Evolutionary conservation across 1,140 invertebrate genomes (phyloP), one percentile per base, ranked within the genome.

Genomic region (Pogonomyrmex barbatus): DNA sequence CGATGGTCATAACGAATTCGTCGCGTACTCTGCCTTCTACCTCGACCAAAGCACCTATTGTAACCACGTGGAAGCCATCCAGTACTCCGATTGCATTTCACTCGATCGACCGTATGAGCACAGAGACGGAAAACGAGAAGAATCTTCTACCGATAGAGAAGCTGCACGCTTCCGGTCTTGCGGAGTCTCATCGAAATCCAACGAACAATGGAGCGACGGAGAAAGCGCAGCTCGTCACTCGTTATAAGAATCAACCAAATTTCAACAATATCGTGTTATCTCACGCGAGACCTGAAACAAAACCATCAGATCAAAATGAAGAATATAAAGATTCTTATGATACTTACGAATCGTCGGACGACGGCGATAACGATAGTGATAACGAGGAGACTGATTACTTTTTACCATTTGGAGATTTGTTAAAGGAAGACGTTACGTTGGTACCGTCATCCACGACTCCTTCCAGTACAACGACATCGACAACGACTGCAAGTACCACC

Each of bases 21-120:
- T 91, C 77, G 6, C 87, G 62, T 8, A 89, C 88, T 3, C 89
- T 71, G 17, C 12, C 89, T n/a, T 81, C 90, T 4, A 94, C 94
- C 0, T 93, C 90, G 3, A 90, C 91, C 2, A 91, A 83, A 8
- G 86, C 89, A 60, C 90, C 91, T 30, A 79, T 88, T 36, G 60
- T 91, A 10, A 95, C 95, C 0, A 95, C 94, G 0, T 94, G 93
- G 92, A 94, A 93, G 65, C 50, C 89, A 0, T 88, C 47, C 10
- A 92, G 85, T 39, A 85, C 60, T 10, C 52, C 91, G 0, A 85
- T 86, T 36, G 67, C 39, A 0, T 83, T 88, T 60, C 56, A 73
- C 5, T 9, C 83, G 4, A 85, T 90, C 3, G 91, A 94, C 17
- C 79, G 79, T 14, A 33, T 24, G 24, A 24, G 24, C 24, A 24